Evolutionary conservation across 2,113 vertebrate genomes (phyloP), one percentile per base, ranked within the genome.

Genomic region (Dicrurus megarhynchus): DNA sequence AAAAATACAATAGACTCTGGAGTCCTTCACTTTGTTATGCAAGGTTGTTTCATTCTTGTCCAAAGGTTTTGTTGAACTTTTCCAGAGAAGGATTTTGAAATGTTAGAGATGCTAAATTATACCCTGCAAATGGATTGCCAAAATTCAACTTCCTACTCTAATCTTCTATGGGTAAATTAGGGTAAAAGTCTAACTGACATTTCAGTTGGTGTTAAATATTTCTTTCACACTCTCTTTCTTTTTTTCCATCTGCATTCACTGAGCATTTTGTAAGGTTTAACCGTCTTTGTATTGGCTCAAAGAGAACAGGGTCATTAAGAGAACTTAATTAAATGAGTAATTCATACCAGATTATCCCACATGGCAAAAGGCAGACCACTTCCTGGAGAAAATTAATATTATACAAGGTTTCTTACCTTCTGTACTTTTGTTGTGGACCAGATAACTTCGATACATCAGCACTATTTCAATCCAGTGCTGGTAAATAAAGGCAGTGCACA

Each of bases 381-480:
- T n/a, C n/a, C n/a, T 7, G 15, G 24, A 78, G 12, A 37, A 89
- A 73, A 93, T 37, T 37, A 53, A 19, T 37, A 47, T 33, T 50
- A 18, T 20, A 30, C 30, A 60, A 70, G 15, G 18, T 27, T 35
- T 80, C 98, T 98, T 94, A 99, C 99, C 99, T 89, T 52, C 79
- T 6, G 93, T 57, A 2, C 77, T 95, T 93, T 98, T 96, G 9
- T 92, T 97, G 87, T 87, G 93, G 82, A 74, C 96, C 69, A 97
- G 63, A 79, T 97, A 97, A 89, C 97, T 98, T 93, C 97, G 97
- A 95, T 97, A 99, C 33, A 99, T 95, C 28, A 99, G 95, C 71
- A 98, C 93, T 42, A 99, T 89, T 97, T 99, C 99, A 73, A 99
- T 95, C 98, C 98, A 98, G 92, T 98, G 96, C 37, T 92, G 68